Percentiles rank a stretch among this genome's conserved stretches.
Conservation (phyloP, 2,888 invertebrate species). For the Pelosia muscerda region DNA sequence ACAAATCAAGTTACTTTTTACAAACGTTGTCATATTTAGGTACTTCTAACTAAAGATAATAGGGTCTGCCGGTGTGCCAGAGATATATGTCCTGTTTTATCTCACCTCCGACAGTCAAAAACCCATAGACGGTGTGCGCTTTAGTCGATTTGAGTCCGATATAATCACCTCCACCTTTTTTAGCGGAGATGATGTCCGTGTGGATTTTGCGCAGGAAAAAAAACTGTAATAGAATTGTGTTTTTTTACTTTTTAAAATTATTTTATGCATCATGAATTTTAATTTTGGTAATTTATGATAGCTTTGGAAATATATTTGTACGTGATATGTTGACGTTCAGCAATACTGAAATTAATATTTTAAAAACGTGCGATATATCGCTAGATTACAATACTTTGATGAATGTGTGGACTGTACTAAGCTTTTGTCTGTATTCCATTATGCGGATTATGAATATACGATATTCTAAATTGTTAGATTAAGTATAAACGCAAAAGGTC, state of each 20-base stretch:
- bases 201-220: too few species aligned
- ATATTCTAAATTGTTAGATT: not conserved
- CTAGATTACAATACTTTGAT: not conserved
- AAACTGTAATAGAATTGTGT: slow-evolving; percentile 34
- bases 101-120: too few species aligned
- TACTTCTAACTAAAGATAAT: too few species aligned
- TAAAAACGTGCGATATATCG: not conserved
- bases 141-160: too few species aligned
- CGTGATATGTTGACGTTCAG: not conserved
- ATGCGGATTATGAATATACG: not conserved
- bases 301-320: not conserved
- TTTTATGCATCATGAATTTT: slow-evolving; percentile 2
- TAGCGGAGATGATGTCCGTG: too few species aligned
- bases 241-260: slow-evolving; percentile 21
- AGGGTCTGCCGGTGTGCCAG: too few species aligned
- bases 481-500: not conserved
- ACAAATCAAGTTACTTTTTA: too few species aligned
- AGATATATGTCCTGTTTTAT: too few species aligned
- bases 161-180: too few species aligned
- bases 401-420: not conserved
- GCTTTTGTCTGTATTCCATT: not conserved
- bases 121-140: too few species aligned
- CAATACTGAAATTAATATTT: not conserved
- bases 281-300: slow-evolving; percentile 1
- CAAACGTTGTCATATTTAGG: too few species aligned